Evolutionary conservation across 2,888 invertebrate species (phyloP).

Genomic region (Abscondita cerata): DNA sequence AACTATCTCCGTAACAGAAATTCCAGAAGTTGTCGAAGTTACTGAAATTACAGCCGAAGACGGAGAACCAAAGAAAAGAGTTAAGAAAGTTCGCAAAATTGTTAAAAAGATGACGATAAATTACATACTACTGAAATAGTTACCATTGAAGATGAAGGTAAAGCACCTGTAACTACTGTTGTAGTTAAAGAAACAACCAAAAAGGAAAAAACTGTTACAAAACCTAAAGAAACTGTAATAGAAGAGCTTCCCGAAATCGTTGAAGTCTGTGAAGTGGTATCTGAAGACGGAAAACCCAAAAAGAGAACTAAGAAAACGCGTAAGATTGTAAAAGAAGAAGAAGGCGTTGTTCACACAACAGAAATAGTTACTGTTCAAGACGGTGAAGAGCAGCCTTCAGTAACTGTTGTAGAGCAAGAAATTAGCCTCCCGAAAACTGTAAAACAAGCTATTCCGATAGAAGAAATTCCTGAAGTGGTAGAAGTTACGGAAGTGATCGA

Average conservation of each 20-base stretch:
- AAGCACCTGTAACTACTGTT: conserved; percentile 49
- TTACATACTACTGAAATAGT: conserved; percentile 46
- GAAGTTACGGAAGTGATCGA: conserved; percentile 33
- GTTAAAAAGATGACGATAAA: conserved; percentile 49
- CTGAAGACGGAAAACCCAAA: conserved; percentile 35
- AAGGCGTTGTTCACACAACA: conserved; percentile 31
- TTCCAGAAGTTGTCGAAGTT: conserved; percentile 46
- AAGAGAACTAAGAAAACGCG: conserved; percentile 36
- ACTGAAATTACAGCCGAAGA: conserved; percentile 42
- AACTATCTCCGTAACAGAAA: conserved; percentile 51
- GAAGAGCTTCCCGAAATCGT: conserved; percentile 43
- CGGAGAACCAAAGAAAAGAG: conserved; percentile 44
- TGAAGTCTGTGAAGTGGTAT: conserved; percentile 45
- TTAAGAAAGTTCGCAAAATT: conserved; percentile 51
- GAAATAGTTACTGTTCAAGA: conserved; percentile 55
- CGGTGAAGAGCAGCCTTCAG: conserved; percentile 54
- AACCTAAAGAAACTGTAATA: conserved; percentile 35
- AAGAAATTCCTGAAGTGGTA: conserved; percentile 49
- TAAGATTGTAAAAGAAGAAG: conserved; percentile 24
- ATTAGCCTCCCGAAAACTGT: conserved; percentile 30
- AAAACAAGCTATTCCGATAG: conserved; percentile 36
- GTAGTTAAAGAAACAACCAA: conserved; percentile 40
- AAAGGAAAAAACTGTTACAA: conserved; percentile 37
- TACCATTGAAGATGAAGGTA: conserved; percentile 49
- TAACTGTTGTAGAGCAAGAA: conserved; percentile 44